Percentiles rank a stretch among this genome's conserved stretches.
Conservation (phyloP, 1,140 invertebrate species). For the Venustaconcha ellipsiformis region DNA sequence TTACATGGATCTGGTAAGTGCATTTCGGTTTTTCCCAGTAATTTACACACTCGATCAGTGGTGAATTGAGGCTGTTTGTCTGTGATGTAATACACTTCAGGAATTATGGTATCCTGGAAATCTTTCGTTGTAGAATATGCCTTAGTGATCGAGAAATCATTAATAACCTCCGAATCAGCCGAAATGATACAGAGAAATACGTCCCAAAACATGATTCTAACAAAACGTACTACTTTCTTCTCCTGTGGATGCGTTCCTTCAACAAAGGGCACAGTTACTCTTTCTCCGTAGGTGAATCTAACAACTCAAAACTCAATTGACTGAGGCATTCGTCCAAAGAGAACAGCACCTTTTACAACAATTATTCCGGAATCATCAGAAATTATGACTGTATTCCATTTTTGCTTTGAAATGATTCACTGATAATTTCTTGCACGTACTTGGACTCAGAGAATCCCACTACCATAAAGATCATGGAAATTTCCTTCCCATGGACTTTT, state of each 20-base stretch:
- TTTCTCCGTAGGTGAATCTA: slow-evolving; percentile 30
- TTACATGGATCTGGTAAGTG: slow-evolving; percentile 15
- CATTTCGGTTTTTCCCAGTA: slow-evolving; percentile 17
- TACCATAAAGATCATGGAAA: slow-evolving; percentile 32
- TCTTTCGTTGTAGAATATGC: slow-evolving; percentile 4
- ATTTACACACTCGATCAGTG: slow-evolving; percentile 11
- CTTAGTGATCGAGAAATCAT: not conserved
- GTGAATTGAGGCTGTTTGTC: slow-evolving; percentile 10
- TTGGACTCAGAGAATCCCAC: slow-evolving; percentile 40
- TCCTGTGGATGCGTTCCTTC: slow-evolving; percentile 9
- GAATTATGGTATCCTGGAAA: not conserved
- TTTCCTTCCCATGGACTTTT: slow-evolving; percentile 8
- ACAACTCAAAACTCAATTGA: slow-evolving; percentile 20
- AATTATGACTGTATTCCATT: slow-evolving; percentile 22
- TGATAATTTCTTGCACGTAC: slow-evolving; percentile 30
- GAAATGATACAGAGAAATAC: slow-evolving; percentile 18
- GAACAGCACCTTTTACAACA: slow-evolving; percentile 36
- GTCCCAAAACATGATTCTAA: slow-evolving; percentile 4
- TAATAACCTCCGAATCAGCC: slow-evolving; percentile 9
- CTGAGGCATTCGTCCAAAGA: slow-evolving; percentile 30
- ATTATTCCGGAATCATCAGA: slow-evolving; percentile 31
- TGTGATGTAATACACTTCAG: slow-evolving; percentile 10
- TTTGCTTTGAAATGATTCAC: slow-evolving; percentile 14
- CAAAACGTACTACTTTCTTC: not conserved
- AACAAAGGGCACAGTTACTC: not conserved